Evolutionary conservation across 1,140 invertebrate genomes (phyloP).

Genomic region (Lethrus apterus): DNA sequence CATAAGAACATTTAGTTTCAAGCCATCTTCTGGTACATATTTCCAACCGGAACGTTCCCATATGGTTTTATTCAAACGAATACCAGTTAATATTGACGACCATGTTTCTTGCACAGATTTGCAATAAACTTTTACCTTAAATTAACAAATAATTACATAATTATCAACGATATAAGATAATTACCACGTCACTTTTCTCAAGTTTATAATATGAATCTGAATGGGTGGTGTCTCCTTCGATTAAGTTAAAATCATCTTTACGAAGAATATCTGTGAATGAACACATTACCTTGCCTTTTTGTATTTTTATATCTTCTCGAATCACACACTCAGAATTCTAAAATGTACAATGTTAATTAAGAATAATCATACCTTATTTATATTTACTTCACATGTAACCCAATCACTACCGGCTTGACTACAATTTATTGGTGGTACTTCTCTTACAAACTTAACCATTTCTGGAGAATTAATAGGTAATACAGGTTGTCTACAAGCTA

Average conservation of each 20-base stretch:
- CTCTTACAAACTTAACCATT: constrained; percentile 54
- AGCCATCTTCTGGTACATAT: constrained; percentile 42
- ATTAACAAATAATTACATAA: constrained; percentile 13
- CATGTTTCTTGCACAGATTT: constrained; percentile 43
- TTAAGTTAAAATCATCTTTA: constrained; percentile 49
- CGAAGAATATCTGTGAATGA: constrained; percentile 55
- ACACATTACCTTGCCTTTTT: constrained; percentile 48
- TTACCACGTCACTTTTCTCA: constrained; percentile 58
- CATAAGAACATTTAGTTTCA: constrained; percentile 74
- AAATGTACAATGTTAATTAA: too few relatives aligned
- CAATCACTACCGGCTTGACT: constrained; percentile 47
- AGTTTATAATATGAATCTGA: constrained; percentile 53
- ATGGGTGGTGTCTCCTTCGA: constrained; percentile 44
- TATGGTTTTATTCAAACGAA: constrained; percentile 44
- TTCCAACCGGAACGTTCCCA: constrained; percentile 45
- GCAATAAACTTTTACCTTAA: constrained; percentile 3
- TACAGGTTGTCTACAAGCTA: constrained; percentile 55
- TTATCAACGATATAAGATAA: constrained; percentile 34
- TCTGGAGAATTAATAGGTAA: constrained; percentile 52
- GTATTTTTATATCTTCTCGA: constrained; percentile 42
- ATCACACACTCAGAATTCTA: constrained; percentile 49
- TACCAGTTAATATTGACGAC: constrained; percentile 51
- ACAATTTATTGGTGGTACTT: constrained; percentile 54
- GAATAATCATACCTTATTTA: not conserved
- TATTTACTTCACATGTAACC: constrained; percentile 46